Conservation (phyloP, 2,113 vertebrate genomes). For the Eubucco bourcierii region DNA sequence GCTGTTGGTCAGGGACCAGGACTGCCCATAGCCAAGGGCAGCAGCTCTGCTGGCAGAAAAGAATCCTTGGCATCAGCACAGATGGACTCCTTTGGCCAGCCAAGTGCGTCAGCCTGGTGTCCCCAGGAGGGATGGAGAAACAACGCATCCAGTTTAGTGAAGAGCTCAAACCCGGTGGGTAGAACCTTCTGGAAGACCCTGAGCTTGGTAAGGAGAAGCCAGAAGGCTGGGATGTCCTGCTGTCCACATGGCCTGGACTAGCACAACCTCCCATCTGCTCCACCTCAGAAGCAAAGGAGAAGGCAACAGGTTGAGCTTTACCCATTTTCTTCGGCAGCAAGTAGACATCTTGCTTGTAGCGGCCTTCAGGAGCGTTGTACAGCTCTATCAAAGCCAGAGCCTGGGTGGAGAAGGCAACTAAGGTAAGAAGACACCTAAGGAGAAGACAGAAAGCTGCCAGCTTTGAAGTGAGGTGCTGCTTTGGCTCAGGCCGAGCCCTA, state of each 20-base stretch:
- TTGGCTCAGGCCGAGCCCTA: not conserved
- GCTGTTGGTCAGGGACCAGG: not conserved
- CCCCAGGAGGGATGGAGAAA: not conserved
- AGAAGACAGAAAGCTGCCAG: not conserved
- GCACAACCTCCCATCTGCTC: not conserved
- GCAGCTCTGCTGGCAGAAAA: not conserved
- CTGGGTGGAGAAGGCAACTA: conserved; percentile 64
- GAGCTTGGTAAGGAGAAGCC: not conserved
- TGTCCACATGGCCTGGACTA: not conserved
- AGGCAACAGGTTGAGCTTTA: conserved; percentile 31
- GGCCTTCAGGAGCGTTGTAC: conserved; percentile 93
- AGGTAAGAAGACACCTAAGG: not conserved
- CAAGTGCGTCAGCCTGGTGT: not conserved
- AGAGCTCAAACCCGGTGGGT: not conserved
- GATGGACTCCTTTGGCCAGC: not conserved
- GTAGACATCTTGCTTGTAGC: conserved; percentile 96
- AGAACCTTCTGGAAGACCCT: not conserved
- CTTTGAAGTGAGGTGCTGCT: rapidly evolving
- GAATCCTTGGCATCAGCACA: rapidly evolving
- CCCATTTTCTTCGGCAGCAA: conserved; percentile 98
- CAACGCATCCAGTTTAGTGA: rapidly evolving
- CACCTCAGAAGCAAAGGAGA: rapidly evolving
- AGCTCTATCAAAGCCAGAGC: conserved; percentile 94
- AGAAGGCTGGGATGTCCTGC: not conserved
- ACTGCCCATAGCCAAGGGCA: rapidly evolving